Base-by-base conservation (phyloP, 2,888 invertebrate genomes). In the Coenonympha glycerion region DNA sequence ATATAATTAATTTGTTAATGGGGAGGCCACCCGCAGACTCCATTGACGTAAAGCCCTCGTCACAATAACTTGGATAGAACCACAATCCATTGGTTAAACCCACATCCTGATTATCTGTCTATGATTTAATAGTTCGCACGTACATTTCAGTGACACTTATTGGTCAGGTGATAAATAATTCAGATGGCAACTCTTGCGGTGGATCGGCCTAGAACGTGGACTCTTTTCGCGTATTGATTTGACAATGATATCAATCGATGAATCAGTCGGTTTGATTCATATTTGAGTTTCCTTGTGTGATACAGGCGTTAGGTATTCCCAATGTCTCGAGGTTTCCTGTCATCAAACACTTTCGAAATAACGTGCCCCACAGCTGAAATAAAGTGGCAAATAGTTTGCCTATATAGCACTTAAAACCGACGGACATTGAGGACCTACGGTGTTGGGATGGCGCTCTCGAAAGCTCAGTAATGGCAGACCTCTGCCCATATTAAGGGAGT, bases 121-220 rank as follows among this genome's bases (percentile, higher is more conserved):
- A 47, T 53, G 53, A 53, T 42, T 42, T 28, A 49, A 47, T 53
- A 41, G 28, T 34, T 31, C 26, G 22, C 18, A 36, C 34, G 19
- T 44, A 49, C 36, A 19, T 33, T 44, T 40, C 19, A 2, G 11
- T 31, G 8, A 9, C 9, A 34, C 13, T 22, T 45, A 34, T 34
- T 24, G 33, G 24, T 45, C 18, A 18, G 21, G 6, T 50, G 30
- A 52, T 55, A 44, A 42, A 53, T 52, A 26, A 55, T 55, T 55
- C 52, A 47, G 47, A 6, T 13, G 28, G 6, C 9, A 6, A 28
- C 4, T 22, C n/a, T n/a, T 49, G 53, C 33, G 49, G 53, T 49
- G 33, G 31, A 21, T 24, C 22, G 46, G 46, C 45, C 49, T 42
- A 40, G 42, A 26, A 42, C 24, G 15, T 3, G 31, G 3, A 16